Conservation (phyloP, 2,888 invertebrate species). For the Euzophera pinguis region DNA sequence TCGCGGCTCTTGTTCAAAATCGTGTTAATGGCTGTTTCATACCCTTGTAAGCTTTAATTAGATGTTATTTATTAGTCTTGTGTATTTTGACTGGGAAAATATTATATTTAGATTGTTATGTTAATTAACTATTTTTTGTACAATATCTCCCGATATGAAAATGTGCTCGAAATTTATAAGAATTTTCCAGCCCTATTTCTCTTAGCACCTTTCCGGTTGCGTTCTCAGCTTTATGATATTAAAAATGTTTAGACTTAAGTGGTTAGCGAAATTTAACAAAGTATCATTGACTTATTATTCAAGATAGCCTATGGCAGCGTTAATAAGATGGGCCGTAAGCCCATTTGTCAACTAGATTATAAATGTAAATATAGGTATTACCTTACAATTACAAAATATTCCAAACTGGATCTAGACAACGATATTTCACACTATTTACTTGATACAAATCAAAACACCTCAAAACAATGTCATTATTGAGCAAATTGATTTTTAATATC, state of each 20-base stretch:
- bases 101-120: background rate
- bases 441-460: constrained; percentile 9
- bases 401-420: background rate
- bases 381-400: background rate
- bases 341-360: too few relatives aligned
- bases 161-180: too few relatives aligned
- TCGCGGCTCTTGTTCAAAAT: constrained; percentile 4
- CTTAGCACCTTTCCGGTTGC: too few relatives aligned
- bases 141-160: too few relatives aligned
- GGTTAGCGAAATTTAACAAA: too few relatives aligned
- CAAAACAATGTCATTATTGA: constrained; percentile 16
- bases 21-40: constrained; percentile 12
- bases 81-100: background rate
- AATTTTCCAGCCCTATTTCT: too few relatives aligned
- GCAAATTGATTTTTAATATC: background rate
- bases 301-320: too few relatives aligned
- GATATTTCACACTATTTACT: background rate
- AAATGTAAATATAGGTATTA: background rate
- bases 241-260: too few relatives aligned
- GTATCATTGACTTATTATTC: too few relatives aligned
- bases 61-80: background rate
- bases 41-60: background rate
- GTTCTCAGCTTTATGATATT: too few relatives aligned
- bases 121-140: background rate
- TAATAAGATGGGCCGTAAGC: too few relatives aligned